A percentile compares a stretch with the other conserved stretches of the same genome.
Evolutionary conservation across 2,113 vertebrate genomes (phyloP).

Genomic region (Zosterops borbonicus): DNA sequence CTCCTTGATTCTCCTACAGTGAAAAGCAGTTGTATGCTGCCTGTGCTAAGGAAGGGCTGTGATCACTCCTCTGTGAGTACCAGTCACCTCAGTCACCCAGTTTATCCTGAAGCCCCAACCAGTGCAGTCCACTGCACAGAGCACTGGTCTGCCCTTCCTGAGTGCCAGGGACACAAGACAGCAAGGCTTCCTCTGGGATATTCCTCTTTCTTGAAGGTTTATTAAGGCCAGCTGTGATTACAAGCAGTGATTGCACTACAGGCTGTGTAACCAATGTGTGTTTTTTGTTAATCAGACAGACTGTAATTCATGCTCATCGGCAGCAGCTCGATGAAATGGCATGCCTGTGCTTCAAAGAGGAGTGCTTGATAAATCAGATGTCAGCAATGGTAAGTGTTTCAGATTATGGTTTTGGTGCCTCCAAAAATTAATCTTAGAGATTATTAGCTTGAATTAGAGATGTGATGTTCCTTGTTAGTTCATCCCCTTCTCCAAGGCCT

Average conservation of each 20-base stretch:
- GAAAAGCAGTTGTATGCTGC: background rate
- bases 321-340: conserved; percentile 85
- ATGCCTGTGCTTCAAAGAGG: conserved; percentile 77
- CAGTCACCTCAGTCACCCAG: background rate
- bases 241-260: background rate
- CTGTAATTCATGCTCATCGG: conserved; percentile 77
- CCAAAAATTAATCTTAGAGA: background rate
- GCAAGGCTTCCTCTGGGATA: background rate
- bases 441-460: background rate
- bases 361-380: conserved; percentile 78
- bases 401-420: background rate
- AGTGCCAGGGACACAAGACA: background rate
- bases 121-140: background rate
- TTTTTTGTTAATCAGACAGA: conserved; percentile 68
- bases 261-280: background rate
- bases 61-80: background rate
- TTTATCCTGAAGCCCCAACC: background rate
- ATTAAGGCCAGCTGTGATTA: background rate
- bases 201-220: background rate
- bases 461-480: background rate
- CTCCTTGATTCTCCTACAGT: background rate
- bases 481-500: background rate
- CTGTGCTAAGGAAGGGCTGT: background rate
- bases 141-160: background rate
- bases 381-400: conserved; percentile 75